phyloP scores from a whole-genome alignment of 2,113 vertebrate genomes.

The Sisor rabdophorus region DNA sequence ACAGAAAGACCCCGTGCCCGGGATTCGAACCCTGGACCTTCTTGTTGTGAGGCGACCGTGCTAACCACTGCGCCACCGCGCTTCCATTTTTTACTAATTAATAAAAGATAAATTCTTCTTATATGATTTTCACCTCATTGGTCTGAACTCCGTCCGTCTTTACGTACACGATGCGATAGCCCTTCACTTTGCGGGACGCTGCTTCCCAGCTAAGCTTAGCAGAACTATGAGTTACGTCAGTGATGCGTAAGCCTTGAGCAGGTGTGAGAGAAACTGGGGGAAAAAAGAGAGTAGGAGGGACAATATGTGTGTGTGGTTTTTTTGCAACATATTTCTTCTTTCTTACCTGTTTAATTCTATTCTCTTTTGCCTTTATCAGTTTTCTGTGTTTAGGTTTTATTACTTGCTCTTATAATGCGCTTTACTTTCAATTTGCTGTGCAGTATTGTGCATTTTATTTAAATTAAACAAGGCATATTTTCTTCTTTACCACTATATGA shows the following conservation, averaged over 20 bases:
- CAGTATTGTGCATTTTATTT: too few relatives aligned
- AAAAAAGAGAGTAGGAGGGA: not conserved
- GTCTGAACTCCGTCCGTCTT: constrained; percentile 82
- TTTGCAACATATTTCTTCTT: not conserved
- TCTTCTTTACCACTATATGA: too few relatives aligned
- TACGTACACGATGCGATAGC: constrained; percentile 85
- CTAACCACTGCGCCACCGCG: too few relatives aligned
- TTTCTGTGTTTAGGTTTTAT: too few relatives aligned
- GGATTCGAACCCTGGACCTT: too few relatives aligned
- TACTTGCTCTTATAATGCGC: too few relatives aligned
- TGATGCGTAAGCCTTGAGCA: constrained; percentile 80
- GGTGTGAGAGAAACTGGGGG: constrained; percentile 79
- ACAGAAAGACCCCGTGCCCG: too few relatives aligned
- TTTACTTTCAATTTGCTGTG: too few relatives aligned
- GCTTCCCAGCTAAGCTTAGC: constrained; percentile 83
- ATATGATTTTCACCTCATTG: constrained; percentile 76
- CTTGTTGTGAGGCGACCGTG: too few relatives aligned
- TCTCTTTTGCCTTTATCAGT: too few relatives aligned
- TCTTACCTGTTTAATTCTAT: too few relatives aligned
- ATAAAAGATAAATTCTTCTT: not conserved
- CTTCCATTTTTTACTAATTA: not conserved
- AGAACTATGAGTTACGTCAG: constrained; percentile 80
- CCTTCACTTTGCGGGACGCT: constrained; percentile 71
- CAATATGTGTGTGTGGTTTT: constrained; percentile 26
- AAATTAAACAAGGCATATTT: too few relatives aligned